Evolutionary conservation across 2,113 vertebrate species (phyloP).

Genomic region (Dasypus novemcinctus): DNA sequence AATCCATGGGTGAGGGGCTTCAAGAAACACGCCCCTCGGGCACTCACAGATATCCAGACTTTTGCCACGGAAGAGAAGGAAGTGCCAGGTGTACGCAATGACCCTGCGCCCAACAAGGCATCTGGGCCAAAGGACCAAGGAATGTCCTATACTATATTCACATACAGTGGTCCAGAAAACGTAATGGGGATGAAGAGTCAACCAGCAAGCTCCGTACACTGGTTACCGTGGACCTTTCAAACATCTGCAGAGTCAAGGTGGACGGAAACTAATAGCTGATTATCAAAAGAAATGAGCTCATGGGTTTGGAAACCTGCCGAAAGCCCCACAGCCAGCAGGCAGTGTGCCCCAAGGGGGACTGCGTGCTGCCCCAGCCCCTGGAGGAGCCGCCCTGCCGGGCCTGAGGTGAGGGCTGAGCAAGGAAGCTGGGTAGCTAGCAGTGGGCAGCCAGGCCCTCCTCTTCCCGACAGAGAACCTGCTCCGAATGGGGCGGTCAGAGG

Average conservation of each 20-base stretch:
- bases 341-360: not conserved
- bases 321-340: not conserved
- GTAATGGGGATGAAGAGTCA: constrained; percentile 92
- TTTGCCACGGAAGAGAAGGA: constrained; percentile 86
- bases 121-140: constrained; percentile 94
- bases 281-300: not conserved
- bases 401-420: not conserved
- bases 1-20: constrained; percentile 86
- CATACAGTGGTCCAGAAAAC: constrained; percentile 91
- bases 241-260: constrained; percentile 59
- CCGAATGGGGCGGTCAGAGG: not conserved
- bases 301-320: not conserved
- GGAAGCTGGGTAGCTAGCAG: not conserved
- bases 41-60: constrained; percentile 85
- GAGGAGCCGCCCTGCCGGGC: not conserved
- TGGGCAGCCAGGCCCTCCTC: not conserved
- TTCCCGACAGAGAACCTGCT: not conserved
- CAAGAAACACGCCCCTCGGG: constrained; percentile 87
- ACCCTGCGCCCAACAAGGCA: constrained; percentile 93
- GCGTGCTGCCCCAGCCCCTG: not conserved
- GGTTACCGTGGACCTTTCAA: constrained; percentile 92
- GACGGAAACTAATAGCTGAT: too few species aligned
- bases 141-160: constrained; percentile 92
- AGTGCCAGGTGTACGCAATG: constrained; percentile 92
- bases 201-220: constrained; percentile 93